These are phyloP conservation scores for Silurus lanzhouensis DNA, from an alignment of 2,797 vertebrate species.

Conservation along the genomic window DNA sequence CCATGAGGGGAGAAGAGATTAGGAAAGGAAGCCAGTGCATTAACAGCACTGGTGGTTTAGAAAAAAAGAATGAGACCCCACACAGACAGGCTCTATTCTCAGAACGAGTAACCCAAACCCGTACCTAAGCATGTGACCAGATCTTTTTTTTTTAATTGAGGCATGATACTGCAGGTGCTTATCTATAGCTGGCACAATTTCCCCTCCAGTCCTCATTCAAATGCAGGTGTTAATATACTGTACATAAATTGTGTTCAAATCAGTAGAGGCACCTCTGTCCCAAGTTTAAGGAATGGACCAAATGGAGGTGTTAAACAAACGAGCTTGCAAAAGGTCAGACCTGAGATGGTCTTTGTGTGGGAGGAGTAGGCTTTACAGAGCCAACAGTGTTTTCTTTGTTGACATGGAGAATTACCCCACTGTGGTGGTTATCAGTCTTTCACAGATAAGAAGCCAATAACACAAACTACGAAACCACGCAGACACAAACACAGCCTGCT, in stretches of 20 bases:
- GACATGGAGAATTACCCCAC: slow-evolving; percentile 61
- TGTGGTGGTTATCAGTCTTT: slow-evolving; percentile 62
- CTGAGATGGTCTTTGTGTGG: background rate
- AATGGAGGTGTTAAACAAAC: slow-evolving; percentile 7
- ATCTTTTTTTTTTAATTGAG: slow-evolving; percentile 21
- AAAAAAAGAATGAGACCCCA: slow-evolving; percentile 23
- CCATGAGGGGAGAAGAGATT: slow-evolving; percentile 36
- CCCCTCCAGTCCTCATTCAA: background rate
- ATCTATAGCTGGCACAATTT: background rate
- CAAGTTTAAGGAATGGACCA: slow-evolving; percentile 11
- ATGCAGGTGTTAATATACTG: background rate
- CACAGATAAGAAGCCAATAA: slow-evolving; percentile 58
- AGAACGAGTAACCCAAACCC: slow-evolving; percentile 45
- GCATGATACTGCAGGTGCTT: background rate
- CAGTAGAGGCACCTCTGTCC: slow-evolving; percentile 51
- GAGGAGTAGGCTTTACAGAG: slow-evolving; percentile 6
- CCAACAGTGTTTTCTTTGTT: slow-evolving; percentile 55
- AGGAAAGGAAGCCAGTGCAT: slow-evolving; percentile 19
- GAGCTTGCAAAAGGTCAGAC: slow-evolving; percentile 3
- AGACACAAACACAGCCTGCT: slow-evolving; percentile 48
- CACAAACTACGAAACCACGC: slow-evolving; percentile 48
- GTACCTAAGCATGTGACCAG: slow-evolving; percentile 53
- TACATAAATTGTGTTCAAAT: background rate
- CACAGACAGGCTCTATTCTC: slow-evolving; percentile 41
- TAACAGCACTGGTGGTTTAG: slow-evolving; percentile 5